Conservation (phyloP, 2,888 invertebrate genomes). For the Caprella mutica region DNA sequence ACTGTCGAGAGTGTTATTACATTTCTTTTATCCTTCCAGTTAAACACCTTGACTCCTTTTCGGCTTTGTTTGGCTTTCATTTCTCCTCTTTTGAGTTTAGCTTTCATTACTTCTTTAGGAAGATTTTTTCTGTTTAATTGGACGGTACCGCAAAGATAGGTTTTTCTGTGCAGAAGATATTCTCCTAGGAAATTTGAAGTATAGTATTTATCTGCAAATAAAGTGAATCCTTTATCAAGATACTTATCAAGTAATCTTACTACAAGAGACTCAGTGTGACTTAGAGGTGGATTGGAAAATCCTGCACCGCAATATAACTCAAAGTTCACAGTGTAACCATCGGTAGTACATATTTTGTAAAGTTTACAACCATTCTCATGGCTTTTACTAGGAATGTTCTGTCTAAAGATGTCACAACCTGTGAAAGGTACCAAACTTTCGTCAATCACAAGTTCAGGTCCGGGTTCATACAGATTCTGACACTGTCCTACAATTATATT, state of each 20-base stretch:
- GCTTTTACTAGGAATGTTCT: conserved; percentile 14
- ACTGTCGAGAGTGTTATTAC: conserved; percentile 16
- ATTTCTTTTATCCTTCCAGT: conserved; percentile 18
- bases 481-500: conserved; percentile 1
- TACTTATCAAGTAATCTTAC: not conserved
- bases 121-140: not conserved
- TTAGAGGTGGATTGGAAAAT: not conserved
- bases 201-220: conserved; percentile 14
- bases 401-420: conserved; percentile 9
- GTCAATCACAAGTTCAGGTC: conserved; percentile 10
- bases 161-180: conserved; percentile 10
- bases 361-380: conserved; percentile 20
- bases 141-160: conserved; percentile 17
- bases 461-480: conserved; percentile 10
- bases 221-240: conserved; percentile 8
- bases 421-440: conserved; percentile 16
- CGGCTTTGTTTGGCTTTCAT: conserved; percentile 2
- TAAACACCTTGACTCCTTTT: conserved; percentile 10
- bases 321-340: conserved; percentile 13
- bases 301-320: conserved; percentile 5
- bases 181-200: not conserved
- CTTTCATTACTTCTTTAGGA: conserved; percentile 1
- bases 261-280: conserved; percentile 1
- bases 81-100: conserved; percentile 14
- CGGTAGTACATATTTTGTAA: conserved; percentile 15